phyloP scores from a whole-genome alignment of 2,113 vertebrate genomes.

The Chamaea fasciata region DNA sequence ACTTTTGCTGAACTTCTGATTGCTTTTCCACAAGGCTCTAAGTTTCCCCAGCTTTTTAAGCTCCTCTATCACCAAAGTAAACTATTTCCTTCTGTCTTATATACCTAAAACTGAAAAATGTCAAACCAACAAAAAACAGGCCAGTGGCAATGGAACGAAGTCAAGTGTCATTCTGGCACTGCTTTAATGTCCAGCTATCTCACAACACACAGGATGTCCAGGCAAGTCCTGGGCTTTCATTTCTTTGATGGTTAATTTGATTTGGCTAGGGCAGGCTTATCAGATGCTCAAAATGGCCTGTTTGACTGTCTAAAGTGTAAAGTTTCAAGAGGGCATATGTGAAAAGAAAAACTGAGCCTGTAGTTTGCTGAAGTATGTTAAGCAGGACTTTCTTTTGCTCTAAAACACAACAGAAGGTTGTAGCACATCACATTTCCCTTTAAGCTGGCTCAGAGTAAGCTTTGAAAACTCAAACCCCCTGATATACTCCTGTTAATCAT shows the following conservation, averaged over 20 bases:
- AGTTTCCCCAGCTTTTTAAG: not conserved
- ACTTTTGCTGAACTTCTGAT: not conserved
- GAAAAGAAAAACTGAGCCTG: not conserved
- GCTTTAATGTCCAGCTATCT: not conserved
- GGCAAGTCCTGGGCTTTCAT: not conserved
- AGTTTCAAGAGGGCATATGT: not conserved
- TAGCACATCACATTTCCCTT: not conserved
- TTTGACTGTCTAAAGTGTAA: not conserved
- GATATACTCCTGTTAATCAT: slow-evolving; percentile 34
- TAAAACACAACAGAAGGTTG: not conserved
- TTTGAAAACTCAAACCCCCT: not conserved
- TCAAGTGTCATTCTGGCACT: not conserved
- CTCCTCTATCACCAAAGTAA: not conserved
- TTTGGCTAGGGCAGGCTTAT: not conserved
- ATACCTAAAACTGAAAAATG: not conserved
- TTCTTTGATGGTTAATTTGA: not conserved
- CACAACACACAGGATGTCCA: not conserved
- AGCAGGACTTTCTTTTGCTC: not conserved
- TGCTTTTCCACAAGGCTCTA: not conserved
- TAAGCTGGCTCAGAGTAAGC: not conserved
- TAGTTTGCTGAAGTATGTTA: not conserved
- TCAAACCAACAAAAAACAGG: not conserved
- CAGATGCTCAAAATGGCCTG: not conserved
- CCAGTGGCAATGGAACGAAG: fast-evolving
- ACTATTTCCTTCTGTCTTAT: not conserved